Evolutionary conservation across 2,113 vertebrate genomes (phyloP).

Genomic region (Gavia stellata): DNA sequence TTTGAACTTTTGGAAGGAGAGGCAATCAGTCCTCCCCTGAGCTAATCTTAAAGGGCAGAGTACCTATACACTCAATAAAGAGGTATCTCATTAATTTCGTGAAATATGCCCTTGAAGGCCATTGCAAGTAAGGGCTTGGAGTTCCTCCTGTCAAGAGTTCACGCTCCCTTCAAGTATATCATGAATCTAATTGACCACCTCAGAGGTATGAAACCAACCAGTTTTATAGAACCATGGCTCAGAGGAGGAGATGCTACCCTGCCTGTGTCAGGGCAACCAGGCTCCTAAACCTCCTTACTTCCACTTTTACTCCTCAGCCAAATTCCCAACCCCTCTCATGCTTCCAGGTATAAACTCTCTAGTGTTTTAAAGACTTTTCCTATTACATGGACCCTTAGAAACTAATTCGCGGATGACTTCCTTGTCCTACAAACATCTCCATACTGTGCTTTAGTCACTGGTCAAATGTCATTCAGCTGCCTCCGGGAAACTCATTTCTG

Average conservation of each 20-base stretch:
- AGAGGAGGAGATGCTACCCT: neutral
- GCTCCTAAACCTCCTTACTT: neutral
- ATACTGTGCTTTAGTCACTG: neutral
- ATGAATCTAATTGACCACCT: conserved; percentile 4
- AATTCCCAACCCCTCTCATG: neutral
- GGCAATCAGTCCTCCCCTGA: neutral
- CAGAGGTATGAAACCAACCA: neutral
- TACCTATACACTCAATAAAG: neutral
- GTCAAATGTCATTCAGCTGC: neutral
- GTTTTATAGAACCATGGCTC: neutral
- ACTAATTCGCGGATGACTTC: fast-evolving
- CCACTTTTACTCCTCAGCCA: neutral
- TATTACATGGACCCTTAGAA: neutral
- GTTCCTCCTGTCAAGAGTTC: neutral
- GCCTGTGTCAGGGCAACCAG: fast-evolving
- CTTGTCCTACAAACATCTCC: neutral
- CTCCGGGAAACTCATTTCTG: neutral
- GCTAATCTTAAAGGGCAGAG: conserved; percentile 6
- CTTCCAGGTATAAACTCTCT: neutral
- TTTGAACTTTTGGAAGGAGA: conserved; percentile 11
- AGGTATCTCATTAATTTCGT: neutral
- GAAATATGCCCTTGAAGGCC: conserved; percentile 13
- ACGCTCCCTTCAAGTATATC: neutral
- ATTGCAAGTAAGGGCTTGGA: neutral
- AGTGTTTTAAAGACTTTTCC: neutral